Percentiles rank a stretch among this genome's conserved stretches.
Conservation (phyloP, 1,140 invertebrate genomes). For the Drosophila prosaltans region DNA sequence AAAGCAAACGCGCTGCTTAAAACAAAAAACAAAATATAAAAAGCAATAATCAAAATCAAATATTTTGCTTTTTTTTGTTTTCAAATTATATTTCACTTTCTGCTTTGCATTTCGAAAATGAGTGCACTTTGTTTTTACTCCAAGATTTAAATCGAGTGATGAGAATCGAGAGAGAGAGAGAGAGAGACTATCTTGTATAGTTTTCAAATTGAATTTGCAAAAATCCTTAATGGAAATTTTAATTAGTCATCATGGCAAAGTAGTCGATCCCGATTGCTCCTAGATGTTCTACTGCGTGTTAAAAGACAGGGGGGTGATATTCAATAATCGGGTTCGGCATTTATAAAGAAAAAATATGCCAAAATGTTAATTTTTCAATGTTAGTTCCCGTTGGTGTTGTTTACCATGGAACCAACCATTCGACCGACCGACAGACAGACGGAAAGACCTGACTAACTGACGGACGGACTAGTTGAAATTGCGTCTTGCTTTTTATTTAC, state of each 20-base stretch:
- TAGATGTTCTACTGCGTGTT: neutral
- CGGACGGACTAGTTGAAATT: constrained; percentile 41
- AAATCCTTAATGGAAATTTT: too few relatives aligned
- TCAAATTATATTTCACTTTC: constrained; percentile 60
- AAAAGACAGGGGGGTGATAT: constrained; percentile 28
- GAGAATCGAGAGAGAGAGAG: too few relatives aligned
- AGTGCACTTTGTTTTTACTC: constrained; percentile 11
- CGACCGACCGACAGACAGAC: too few relatives aligned
- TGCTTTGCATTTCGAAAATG: constrained; percentile 29
- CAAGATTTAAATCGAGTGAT: neutral
- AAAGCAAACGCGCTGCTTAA: constrained; percentile 7
- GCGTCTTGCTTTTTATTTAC: constrained; percentile 65
- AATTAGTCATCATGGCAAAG: too few relatives aligned
- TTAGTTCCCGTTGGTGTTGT: constrained; percentile 43
- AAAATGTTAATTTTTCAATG: constrained; percentile 28
- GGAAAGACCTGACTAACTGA: too few relatives aligned
- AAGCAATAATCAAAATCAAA: constrained; percentile 19
- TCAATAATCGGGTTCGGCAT: neutral
- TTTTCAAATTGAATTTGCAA: too few relatives aligned
- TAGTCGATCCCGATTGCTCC: too few relatives aligned
- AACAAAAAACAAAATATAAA: constrained; percentile 4
- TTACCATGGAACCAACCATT: constrained; percentile 21
- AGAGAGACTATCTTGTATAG: too few relatives aligned
- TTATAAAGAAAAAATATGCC: neutral
- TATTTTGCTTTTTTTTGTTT: constrained; percentile 39